Percentiles rank a stretch among this genome's conserved stretches.
These are phyloP conservation scores for Pituophis catenifer DNA, from an alignment of 2,113 vertebrate species.

Conservation along the genomic window DNA sequence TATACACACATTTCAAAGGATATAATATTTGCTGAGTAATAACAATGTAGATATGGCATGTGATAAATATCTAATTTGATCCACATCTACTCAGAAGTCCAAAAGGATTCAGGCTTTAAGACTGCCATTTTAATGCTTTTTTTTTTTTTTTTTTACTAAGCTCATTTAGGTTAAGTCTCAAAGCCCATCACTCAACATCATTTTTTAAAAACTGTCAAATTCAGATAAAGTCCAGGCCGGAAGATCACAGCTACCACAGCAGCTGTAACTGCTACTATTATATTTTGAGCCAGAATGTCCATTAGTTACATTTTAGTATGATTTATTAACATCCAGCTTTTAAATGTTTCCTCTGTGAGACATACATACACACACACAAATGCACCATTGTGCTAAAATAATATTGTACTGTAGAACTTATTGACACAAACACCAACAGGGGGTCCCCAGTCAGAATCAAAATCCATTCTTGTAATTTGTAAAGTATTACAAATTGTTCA, in stretches of 20 bases:
- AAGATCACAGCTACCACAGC: constrained; percentile 51
- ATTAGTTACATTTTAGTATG: constrained; percentile 59
- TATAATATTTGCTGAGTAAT: constrained; percentile 55
- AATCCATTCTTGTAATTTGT: constrained; percentile 1
- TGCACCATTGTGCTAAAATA: constrained; percentile 48
- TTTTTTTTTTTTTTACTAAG: constrained; percentile 31
- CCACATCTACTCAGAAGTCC: not conserved
- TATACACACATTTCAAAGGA: constrained; percentile 55
- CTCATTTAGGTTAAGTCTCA: constrained; percentile 46
- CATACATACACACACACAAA: constrained; percentile 11
- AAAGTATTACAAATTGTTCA: not conserved
- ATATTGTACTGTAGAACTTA: constrained; percentile 10
- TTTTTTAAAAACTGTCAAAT: constrained; percentile 54
- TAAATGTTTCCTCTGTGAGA: constrained; percentile 55
- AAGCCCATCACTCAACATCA: constrained; percentile 47
- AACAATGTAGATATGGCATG: constrained; percentile 43
- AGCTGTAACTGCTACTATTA: constrained; percentile 52
- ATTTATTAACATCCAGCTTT: constrained; percentile 50
- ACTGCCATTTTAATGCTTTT: constrained; percentile 55
- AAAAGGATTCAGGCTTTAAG: constrained; percentile 24
- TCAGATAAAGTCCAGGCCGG: constrained; percentile 52
- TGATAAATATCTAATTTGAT: constrained; percentile 21
- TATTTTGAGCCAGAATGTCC: constrained; percentile 57
- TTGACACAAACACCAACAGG: constrained; percentile 46
- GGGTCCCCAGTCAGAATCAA: constrained; percentile 24